A percentile compares a stretch with the other conserved stretches of the same genome.
Evolutionary conservation across 2,888 invertebrate genomes (phyloP).

Genomic region (Eupelmus urozonus): DNA sequence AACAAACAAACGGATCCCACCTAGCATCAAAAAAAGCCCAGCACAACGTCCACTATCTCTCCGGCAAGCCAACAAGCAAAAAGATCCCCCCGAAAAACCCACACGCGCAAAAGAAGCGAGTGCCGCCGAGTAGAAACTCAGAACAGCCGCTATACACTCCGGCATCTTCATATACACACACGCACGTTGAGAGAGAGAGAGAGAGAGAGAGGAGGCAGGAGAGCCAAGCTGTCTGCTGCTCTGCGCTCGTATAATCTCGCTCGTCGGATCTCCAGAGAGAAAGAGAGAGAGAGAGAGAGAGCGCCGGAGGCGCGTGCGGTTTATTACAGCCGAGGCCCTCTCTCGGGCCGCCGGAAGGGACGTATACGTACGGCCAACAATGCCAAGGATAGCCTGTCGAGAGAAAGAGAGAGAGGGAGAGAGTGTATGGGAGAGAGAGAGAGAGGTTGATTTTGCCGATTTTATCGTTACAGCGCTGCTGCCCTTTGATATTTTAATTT

Average conservation of each 20-base stretch:
- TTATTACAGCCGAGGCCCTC: conserved; percentile 49
- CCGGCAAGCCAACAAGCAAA: conserved; percentile 4
- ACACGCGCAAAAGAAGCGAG: conserved; percentile 15
- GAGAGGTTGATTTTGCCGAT: conserved; percentile 48
- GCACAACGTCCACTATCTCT: too few species aligned
- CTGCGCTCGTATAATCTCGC: conserved; percentile 67
- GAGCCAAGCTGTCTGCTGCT: conserved; percentile 76
- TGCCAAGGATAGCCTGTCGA: conserved; percentile 63
- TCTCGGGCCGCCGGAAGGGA: conserved; percentile 60
- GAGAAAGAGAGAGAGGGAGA: too few species aligned
- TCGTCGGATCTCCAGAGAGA: conserved; percentile 62
- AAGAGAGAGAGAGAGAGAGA: not conserved
- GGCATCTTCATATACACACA: too few species aligned
- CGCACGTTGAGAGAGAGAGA: conserved; percentile 54
- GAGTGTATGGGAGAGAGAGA: too few species aligned
- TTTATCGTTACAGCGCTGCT: conserved; percentile 39
- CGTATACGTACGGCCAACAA: conserved; percentile 59
- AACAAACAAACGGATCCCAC: conserved; percentile 26
- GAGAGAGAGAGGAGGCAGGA: conserved; percentile 68
- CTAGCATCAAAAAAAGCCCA: conserved; percentile 8
- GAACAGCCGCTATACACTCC: too few species aligned
- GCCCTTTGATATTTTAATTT: conserved; percentile 53
- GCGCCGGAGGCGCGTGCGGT: conserved; percentile 64
- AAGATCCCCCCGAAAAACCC: conserved; percentile 21
- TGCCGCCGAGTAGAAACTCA: too few species aligned